Conservation (phyloP, 2,113 vertebrate genomes). For the Abramis brama region DNA sequence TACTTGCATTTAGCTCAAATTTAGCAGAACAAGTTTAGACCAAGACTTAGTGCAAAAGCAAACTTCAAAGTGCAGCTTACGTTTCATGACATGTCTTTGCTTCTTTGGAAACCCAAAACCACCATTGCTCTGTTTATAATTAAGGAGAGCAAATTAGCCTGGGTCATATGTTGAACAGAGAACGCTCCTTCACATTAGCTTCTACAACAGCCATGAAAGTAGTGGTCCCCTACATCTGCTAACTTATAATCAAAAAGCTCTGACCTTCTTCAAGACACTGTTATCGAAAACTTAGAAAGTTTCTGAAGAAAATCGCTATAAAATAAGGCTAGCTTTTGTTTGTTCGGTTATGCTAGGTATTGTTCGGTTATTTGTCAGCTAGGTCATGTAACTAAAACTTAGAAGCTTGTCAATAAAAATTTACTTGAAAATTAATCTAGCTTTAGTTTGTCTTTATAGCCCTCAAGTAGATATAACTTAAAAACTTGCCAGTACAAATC, state of each 20-base stretch:
- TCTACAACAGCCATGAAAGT: not conserved
- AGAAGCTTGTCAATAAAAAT: not conserved
- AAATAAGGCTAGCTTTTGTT: not conserved
- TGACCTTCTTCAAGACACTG: not conserved
- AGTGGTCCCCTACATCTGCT: not conserved
- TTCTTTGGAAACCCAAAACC: conserved; percentile 15
- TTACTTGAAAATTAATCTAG: not conserved
- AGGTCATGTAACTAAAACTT: not conserved
- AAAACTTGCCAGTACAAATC: not conserved
- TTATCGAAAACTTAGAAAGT: not conserved
- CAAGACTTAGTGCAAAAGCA: not conserved
- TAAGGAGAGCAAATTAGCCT: conserved; percentile 18
- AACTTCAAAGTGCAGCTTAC: conserved; percentile 11
- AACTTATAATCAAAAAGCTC: not conserved
- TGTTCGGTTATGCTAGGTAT: not conserved
- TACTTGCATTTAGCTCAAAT: conserved; percentile 20
- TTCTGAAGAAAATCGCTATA: not conserved
- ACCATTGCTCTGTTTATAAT: conserved; percentile 38
- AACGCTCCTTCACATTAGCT: not conserved
- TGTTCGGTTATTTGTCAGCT: not conserved
- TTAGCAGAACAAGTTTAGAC: conserved; percentile 28
- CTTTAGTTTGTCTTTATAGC: not conserved
- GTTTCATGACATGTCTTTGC: conserved; percentile 8
- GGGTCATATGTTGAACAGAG: conserved; percentile 5
- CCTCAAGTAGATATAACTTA: not conserved